Evolutionary conservation across 2,888 invertebrate species (phyloP).

Genomic region (Drosophila longiperda): DNA sequence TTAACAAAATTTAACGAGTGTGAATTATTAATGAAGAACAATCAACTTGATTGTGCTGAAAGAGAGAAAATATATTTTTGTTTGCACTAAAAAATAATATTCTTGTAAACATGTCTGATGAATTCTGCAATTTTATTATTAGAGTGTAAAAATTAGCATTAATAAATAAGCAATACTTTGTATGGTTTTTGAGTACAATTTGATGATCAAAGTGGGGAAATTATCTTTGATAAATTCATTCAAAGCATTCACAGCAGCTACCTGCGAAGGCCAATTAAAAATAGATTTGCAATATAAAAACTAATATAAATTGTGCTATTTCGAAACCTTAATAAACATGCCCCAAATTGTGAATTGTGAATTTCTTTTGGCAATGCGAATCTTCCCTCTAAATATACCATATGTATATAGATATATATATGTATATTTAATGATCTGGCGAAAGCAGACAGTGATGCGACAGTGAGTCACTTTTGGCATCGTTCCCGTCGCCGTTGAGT

Average conservation of each 20-base stretch:
- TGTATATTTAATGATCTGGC: conserved; percentile 40
- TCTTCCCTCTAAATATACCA: conserved; percentile 44
- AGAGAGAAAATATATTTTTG: background rate
- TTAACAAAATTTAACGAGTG: conserved; percentile 21
- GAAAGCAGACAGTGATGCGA: conserved; percentile 38
- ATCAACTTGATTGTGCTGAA: background rate
- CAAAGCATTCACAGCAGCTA: conserved; percentile 10
- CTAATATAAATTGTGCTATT: conserved; percentile 17
- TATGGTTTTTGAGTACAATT: background rate
- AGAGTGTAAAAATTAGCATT: background rate
- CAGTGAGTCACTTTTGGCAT: conserved; percentile 67
- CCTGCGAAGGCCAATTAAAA: conserved; percentile 54
- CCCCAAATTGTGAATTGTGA: conserved; percentile 43
- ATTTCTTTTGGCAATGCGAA: conserved; percentile 37
- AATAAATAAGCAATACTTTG: background rate
- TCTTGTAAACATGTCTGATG: background rate
- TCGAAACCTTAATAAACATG: conserved; percentile 39
- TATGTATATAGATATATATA: background rate
- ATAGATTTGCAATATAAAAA: conserved; percentile 41
- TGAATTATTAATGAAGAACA: background rate
- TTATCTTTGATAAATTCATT: background rate
- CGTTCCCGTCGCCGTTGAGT: conserved; percentile 57
- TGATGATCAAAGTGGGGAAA: background rate
- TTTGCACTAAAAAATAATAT: background rate
- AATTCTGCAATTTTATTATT: background rate